Base-by-base conservation (phyloP, 2,797 vertebrate genomes). In the Toxotes lorentzi region DNA sequence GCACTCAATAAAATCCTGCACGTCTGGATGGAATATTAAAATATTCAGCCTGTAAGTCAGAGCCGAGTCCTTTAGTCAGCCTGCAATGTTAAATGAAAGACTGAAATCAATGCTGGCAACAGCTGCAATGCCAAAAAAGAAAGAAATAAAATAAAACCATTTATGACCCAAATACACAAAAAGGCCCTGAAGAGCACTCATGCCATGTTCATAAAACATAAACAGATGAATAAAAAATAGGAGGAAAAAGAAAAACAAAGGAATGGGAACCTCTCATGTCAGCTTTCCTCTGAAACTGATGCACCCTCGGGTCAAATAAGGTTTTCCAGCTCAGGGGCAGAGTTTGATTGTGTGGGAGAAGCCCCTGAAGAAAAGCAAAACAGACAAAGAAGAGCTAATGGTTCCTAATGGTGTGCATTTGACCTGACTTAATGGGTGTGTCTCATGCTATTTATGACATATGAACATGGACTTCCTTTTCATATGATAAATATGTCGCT, bases 381-480 rank as follows among this genome's bases (percentile, higher is more conserved):
- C 71, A 73, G 64, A 76, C 73, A 78, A 84, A 79, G 64, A 65
- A 68, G 47, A 78, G 70, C 61, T 79, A 84, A 87, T 85, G 78
- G 59, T 65, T 79, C 68, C 32, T 79, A 83, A 80, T 81, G 70
- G 78, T 7, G 19, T 24, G 35, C 19, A 48, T 66, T 84, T 80
- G 41, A 85, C 71, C 45, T 53, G 63, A 65, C 63, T 67, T 43
- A 34, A 38, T 57, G 50, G 32, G 41, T 47, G 41, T 51, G 7
- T 60, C 47, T 50, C 73, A 35, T 6, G 21, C 60, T 56, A 24
- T 68, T 27, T 32, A 23, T 24, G 57, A 43, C 19, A 24, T 35
- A 23, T 9, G 51, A 40, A 69, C 19, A 54, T 10, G 14, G 21
- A 27, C 12, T 21, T 35, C 21, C 51, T 35, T 41, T 17, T 16